Percentiles rank a stretch among this genome's conserved stretches.
Evolutionary conservation across 2,797 vertebrate genomes (phyloP).

Genomic region (Chelon auratus): DNA sequence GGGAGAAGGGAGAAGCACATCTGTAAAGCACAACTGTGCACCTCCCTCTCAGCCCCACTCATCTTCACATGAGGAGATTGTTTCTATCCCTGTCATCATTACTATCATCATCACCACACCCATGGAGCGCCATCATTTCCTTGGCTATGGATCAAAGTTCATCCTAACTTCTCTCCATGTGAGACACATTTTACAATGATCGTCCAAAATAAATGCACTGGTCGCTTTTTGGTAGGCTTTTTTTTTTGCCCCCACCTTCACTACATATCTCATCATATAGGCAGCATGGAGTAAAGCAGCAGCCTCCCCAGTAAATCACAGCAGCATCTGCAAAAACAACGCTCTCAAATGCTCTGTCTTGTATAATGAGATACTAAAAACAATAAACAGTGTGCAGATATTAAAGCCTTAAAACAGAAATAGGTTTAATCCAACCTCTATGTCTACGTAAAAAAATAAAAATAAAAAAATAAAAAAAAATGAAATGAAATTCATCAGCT

Average conservation of each 20-base stretch:
- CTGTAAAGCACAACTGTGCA: neutral
- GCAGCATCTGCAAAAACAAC: conserved; percentile 31
- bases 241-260: neutral
- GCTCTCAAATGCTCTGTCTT: conserved; percentile 12
- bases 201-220: neutral
- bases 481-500: neutral
- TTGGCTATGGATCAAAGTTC: conserved; percentile 55
- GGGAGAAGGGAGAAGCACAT: conserved; percentile 9
- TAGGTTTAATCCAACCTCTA: neutral
- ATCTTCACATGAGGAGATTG: conserved; percentile 18
- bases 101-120: conserved; percentile 60
- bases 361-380: neutral
- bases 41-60: conserved; percentile 12
- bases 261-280: neutral
- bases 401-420: neutral
- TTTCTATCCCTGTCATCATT: conserved; percentile 23
- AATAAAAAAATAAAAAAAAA: neutral
- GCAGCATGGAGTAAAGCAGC: conserved; percentile 16
- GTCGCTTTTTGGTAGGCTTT: neutral
- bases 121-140: conserved; percentile 50
- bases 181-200: conserved; percentile 17
- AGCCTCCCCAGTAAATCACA: conserved; percentile 39
- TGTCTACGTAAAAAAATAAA: neutral
- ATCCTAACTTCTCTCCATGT: conserved; percentile 61
- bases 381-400: neutral